These are phyloP conservation scores for Salmo trutta DNA, from an alignment of 2,797 vertebrate genomes.

Conservation along the genomic window DNA sequence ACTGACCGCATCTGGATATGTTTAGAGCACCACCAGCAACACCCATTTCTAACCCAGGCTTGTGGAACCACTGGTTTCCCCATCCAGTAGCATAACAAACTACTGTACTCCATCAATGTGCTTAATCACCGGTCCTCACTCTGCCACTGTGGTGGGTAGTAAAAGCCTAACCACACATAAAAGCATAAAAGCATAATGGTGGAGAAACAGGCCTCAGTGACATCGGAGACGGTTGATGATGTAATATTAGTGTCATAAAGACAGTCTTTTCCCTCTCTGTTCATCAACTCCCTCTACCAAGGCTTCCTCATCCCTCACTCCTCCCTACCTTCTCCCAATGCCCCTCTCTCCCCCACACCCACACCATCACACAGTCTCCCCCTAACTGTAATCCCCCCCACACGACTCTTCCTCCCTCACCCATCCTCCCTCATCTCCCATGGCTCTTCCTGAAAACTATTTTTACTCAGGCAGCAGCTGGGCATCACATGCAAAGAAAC, in stretches of 20 bases:
- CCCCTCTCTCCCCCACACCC: neutral
- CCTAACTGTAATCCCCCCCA: too few species aligned
- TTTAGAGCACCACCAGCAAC: conserved; percentile 9
- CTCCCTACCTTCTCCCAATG: neutral
- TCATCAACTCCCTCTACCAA: neutral
- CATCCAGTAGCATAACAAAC: neutral
- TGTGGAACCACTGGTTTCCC: neutral
- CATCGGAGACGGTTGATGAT: neutral
- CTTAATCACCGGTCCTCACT: neutral
- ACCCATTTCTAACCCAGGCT: neutral
- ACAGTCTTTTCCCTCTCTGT: neutral
- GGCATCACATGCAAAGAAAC: conserved; percentile 21
- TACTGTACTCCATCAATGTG: neutral
- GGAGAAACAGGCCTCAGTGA: neutral
- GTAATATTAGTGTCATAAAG: neutral
- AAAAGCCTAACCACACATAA: neutral
- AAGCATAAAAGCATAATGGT: neutral
- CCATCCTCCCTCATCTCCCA: conserved; percentile 11
- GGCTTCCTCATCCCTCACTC: neutral
- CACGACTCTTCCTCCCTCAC: neutral
- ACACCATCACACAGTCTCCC: neutral
- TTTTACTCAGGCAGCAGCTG: conserved; percentile 24
- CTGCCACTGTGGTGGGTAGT: neutral
- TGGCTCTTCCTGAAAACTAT: conserved; percentile 40
- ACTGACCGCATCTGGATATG: conserved; percentile 52